Evolutionary conservation across 2,797 vertebrate genomes (phyloP).

Genomic region (Silurus aristotelis): DNA sequence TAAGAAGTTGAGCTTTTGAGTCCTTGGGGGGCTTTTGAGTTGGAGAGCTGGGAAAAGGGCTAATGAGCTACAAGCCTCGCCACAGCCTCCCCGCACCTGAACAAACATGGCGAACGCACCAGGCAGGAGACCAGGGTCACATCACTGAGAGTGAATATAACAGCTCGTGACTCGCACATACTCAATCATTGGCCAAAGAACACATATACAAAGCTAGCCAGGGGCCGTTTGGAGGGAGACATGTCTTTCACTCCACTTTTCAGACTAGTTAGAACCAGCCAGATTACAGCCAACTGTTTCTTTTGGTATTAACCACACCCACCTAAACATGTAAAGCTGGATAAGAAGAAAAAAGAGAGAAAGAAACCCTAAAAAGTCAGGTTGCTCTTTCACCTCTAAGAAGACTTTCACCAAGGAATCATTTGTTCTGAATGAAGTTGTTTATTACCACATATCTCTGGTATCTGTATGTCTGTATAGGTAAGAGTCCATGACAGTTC

Average conservation of each 20-base stretch:
- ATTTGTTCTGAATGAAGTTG: conserved; percentile 11
- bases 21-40: conserved; percentile 10
- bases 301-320: conserved; percentile 18
- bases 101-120: conserved; percentile 55
- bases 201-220: conserved; percentile 36
- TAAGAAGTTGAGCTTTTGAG: conserved; percentile 2
- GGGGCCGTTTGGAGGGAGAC: conserved; percentile 35
- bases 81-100: conserved; percentile 54
- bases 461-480: conserved; percentile 17
- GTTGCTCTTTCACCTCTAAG: conserved; percentile 31
- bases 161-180: conserved; percentile 44
- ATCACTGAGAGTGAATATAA: conserved; percentile 48
- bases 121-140: conserved; percentile 51
- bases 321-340: not conserved
- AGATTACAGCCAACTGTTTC: conserved; percentile 4
- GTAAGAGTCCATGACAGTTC: not conserved
- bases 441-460: conserved; percentile 41
- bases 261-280: conserved; percentile 18
- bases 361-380: not conserved
- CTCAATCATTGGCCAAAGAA: conserved; percentile 28
- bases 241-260: conserved; percentile 28
- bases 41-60: conserved; percentile 16
- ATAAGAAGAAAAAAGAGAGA: conserved; percentile 16
- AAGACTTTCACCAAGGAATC: conserved; percentile 12
- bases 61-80: conserved; percentile 46